Conservation (phyloP, 2,797 vertebrate species). For the Hemitrygon akajei region DNA sequence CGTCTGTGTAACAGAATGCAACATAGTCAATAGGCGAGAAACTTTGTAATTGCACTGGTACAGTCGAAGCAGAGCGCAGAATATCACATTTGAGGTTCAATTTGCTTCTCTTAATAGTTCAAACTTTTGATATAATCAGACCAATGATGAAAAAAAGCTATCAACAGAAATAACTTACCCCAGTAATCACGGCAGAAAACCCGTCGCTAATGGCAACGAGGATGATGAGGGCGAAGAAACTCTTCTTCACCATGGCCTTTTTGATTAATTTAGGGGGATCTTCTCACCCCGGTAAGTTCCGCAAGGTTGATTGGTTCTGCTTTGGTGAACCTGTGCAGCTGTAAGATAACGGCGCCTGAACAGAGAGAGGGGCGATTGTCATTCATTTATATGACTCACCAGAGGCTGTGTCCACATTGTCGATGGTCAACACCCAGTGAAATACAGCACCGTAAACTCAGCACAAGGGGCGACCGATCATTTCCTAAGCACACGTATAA, state of each 20-base stretch:
- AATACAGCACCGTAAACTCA: neutral
- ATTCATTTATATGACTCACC: conserved; percentile 1
- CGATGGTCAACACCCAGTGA: neutral
- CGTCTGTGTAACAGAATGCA: neutral
- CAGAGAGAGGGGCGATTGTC: conserved; percentile 12
- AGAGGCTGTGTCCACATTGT: neutral
- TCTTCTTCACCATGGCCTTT: conserved; percentile 51
- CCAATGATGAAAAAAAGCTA: neutral
- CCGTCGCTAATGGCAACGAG: conserved; percentile 53
- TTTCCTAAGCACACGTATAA: neutral
- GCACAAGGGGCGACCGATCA: neutral
- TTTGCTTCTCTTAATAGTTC: no score
- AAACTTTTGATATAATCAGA: neutral
- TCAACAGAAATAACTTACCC: conserved; percentile 55
- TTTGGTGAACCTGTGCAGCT: neutral
- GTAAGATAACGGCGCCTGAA: neutral
- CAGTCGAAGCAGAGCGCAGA: neutral
- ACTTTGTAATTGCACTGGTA: neutral
- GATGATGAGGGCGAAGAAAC: conserved; percentile 49
- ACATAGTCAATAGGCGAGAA: neutral
- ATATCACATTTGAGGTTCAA: neutral
- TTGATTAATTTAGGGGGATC: neutral
- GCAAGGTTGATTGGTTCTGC: neutral
- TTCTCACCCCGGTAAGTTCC: no score
- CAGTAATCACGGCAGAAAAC: conserved; percentile 63